Percentiles rank a stretch among this genome's conserved stretches.
Conservation (phyloP, 1,140 invertebrate species). For the Zaprionus taronus region DNA sequence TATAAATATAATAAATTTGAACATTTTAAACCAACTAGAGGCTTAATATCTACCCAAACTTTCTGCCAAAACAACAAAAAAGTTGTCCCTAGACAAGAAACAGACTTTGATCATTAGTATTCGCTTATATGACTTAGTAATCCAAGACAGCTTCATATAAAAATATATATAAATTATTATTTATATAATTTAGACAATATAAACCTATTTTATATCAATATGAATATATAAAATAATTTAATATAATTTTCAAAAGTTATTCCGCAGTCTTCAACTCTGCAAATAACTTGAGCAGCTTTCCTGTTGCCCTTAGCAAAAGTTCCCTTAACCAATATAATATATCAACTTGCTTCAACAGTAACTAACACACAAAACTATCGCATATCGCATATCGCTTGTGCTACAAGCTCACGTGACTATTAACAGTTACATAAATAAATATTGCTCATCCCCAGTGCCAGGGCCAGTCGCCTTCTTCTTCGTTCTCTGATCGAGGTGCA, state of each 20-base stretch:
- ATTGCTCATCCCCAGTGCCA: slow-evolving; percentile 26
- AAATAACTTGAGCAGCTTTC: too few species aligned
- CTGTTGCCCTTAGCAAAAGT: neutral
- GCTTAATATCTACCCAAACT: too few species aligned
- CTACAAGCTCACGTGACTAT: neutral
- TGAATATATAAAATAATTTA: too few species aligned
- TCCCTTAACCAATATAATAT: neutral
- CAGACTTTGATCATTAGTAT: too few species aligned
- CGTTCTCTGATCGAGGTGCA: slow-evolving; percentile 65
- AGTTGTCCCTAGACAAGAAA: too few species aligned
- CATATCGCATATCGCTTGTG: neutral
- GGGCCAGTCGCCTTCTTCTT: slow-evolving; percentile 1
- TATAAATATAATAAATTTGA: neutral
- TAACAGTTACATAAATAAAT: slow-evolving; percentile 13
- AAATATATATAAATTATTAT: neutral
- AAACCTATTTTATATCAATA: neutral
- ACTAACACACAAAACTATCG: slow-evolving; percentile 8
- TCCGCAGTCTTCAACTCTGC: too few species aligned
- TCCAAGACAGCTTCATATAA: neutral
- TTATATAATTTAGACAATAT: neutral
- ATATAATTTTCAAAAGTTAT: too few species aligned
- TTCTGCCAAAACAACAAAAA: too few species aligned
- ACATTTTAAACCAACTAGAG: too few species aligned
- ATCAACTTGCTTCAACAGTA: neutral
- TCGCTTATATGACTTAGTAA: too few species aligned